Conservation (phyloP, 1,140 invertebrate genomes). For the Frieseomelitta varia region DNA sequence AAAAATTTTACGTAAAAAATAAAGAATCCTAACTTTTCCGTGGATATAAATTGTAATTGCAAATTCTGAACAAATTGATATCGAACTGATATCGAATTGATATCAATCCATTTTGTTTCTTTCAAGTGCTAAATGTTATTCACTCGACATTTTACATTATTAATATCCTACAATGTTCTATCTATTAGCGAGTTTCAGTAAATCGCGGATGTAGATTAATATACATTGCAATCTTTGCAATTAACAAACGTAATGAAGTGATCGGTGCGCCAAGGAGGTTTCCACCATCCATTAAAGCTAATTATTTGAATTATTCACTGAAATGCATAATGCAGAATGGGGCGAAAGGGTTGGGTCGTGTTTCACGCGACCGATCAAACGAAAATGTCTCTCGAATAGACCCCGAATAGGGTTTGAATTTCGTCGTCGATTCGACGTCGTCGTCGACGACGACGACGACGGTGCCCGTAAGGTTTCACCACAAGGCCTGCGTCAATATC, state of each 20-base stretch:
- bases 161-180: too few relatives aligned
- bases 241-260: not conserved
- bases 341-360: not conserved
- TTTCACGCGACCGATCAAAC: conserved; percentile 28
- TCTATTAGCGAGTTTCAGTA: too few relatives aligned
- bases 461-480: conserved; percentile 53
- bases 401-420: not conserved
- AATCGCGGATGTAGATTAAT: too few relatives aligned
- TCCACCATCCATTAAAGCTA: not conserved
- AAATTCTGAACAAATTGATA: too few relatives aligned
- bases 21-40: too few relatives aligned
- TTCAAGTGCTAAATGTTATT: too few relatives aligned
- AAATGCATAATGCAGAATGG: not conserved
- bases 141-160: too few relatives aligned
- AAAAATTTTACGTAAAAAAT: too few relatives aligned
- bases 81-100: too few relatives aligned
- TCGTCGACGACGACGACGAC: conserved; percentile 34
- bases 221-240: not conserved
- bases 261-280: not conserved
- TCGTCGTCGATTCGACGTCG: conserved; percentile 45
- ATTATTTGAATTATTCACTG: conserved; percentile 23
- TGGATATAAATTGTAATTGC: too few relatives aligned
- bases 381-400: not conserved
- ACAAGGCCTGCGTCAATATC: conserved; percentile 60
- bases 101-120: too few relatives aligned